phyloP scores from a whole-genome alignment of 2,888 invertebrate genomes.

The Pollenia labialis region DNA sequence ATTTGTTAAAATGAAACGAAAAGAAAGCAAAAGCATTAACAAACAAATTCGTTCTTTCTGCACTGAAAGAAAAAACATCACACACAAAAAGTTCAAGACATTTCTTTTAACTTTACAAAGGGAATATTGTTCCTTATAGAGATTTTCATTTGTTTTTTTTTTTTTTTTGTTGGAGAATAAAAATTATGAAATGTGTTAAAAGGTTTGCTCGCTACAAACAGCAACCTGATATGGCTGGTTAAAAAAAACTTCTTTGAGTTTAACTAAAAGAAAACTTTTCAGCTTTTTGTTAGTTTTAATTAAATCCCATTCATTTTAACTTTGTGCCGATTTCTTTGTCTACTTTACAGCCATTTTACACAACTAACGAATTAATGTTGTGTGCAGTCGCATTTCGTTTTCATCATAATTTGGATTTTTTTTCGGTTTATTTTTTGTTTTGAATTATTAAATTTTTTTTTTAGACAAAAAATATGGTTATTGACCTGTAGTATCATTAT shows the following conservation, averaged over 20 bases:
- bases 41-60: neutral
- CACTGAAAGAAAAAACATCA: conserved; percentile 15
- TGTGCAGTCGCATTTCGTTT: neutral
- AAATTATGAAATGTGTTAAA: no score
- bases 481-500: conserved; percentile 54
- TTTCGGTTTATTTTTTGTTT: neutral
- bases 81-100: neutral
- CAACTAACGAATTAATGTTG: no score
- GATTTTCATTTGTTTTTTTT: neutral
- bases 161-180: neutral
- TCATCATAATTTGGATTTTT: neutral
- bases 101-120: neutral
- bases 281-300: conserved; percentile 12
- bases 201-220: neutral
- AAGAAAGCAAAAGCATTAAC: conserved; percentile 6
- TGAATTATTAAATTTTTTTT: conserved; percentile 7
- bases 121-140: neutral
- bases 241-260: neutral
- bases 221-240: conserved; percentile 36
- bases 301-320: conserved; percentile 24
- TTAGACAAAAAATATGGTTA: conserved; percentile 37
- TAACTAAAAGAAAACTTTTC: neutral
- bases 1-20: neutral
- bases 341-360: no score
- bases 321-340: neutral